These are phyloP conservation scores for Sebastes steindachneri DNA, from an alignment of 2,797 vertebrate genomes.

Conservation along the genomic window DNA sequence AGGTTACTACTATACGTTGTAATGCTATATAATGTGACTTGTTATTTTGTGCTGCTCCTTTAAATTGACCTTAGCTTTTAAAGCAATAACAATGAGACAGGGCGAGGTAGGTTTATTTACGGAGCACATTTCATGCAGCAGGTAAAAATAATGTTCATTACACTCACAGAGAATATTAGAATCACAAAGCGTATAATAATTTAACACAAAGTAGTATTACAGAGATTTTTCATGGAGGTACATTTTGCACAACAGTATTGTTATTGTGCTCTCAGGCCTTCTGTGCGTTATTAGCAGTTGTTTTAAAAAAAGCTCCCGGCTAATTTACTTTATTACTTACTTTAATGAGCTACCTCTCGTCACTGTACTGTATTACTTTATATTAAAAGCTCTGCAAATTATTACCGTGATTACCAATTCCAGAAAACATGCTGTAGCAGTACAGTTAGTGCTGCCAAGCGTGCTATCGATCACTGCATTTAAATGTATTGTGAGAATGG, in stretches of 20 bases:
- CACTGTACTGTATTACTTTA: not conserved
- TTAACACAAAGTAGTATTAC: constrained; percentile 20
- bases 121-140: not conserved
- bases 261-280: not conserved
- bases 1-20: not conserved
- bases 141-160: constrained; percentile 9
- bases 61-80: not conserved
- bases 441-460: not conserved
- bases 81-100: not conserved
- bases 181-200: constrained; percentile 26
- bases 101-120: not conserved
- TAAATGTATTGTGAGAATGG: not conserved
- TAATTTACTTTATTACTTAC: constrained; percentile 35
- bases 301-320: not conserved
- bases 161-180: constrained; percentile 21
- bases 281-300: constrained; percentile 10
- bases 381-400: constrained; percentile 15
- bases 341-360: constrained; percentile 37
- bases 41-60: not conserved
- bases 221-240: constrained; percentile 25
- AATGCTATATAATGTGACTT: not conserved
- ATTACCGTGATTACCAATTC: not conserved
- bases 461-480: not conserved
- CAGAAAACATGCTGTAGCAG: not conserved
- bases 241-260: not conserved